Percentiles rank a stretch among this genome's conserved stretches.
Evolutionary conservation across 2,888 invertebrate species (phyloP).

Genomic region (Lysandra bellargus): DNA sequence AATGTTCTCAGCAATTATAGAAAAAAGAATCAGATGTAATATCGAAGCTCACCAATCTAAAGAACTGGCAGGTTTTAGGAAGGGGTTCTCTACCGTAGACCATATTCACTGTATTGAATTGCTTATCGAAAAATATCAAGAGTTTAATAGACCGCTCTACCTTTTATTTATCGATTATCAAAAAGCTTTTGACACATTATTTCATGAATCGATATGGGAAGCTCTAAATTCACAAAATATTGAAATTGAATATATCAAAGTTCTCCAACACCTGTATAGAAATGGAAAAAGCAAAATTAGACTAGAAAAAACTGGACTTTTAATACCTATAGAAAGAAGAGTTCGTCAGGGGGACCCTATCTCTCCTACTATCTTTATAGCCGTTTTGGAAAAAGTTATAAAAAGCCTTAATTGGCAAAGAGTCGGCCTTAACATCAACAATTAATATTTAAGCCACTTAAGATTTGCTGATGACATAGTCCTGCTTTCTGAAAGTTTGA

Average conservation of each 20-base stretch:
- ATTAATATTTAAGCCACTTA: constrained; percentile 1
- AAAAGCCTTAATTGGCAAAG: constrained; percentile 25
- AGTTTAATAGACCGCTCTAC: constrained; percentile 35
- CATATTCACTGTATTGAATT: too few relatives aligned
- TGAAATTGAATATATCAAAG: constrained; percentile 4
- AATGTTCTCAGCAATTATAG: too few relatives aligned
- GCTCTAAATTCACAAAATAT: background rate
- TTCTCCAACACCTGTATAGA: constrained; percentile 28
- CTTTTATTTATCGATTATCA: constrained; percentile 8
- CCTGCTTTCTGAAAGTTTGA: constrained; percentile 22
- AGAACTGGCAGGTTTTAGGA: too few relatives aligned
- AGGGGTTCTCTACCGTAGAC: too few relatives aligned
- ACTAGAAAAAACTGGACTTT: constrained; percentile 20
- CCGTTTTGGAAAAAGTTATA: background rate
- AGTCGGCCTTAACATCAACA: constrained; percentile 17
- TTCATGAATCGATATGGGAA: constrained; percentile 28
- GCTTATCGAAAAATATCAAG: constrained; percentile 17
- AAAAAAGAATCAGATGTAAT: too few relatives aligned
- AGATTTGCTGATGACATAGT: constrained; percentile 8
- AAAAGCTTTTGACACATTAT: background rate
- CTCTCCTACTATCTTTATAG: background rate
- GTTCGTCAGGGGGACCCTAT: background rate
- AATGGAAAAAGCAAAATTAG: constrained; percentile 28
- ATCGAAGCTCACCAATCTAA: too few relatives aligned
- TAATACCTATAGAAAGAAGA: constrained; percentile 28